Percentiles rank a stretch among this genome's conserved stretches.
phyloP scores from a whole-genome alignment of 2,888 invertebrate species.

The Siphonodentalium dalli region DNA sequence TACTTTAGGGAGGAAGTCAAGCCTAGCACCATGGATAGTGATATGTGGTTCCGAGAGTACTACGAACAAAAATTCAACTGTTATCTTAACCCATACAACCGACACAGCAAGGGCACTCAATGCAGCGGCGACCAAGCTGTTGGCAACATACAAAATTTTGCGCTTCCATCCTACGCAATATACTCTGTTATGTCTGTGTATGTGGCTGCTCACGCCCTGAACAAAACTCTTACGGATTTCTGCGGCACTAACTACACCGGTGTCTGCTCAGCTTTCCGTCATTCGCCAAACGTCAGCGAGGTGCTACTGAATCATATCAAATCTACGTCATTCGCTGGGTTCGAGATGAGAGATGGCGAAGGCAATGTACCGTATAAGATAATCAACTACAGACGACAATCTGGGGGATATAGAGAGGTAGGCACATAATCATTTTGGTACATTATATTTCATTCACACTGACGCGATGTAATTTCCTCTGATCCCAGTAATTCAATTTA shows the following conservation, averaged over 20 bases:
- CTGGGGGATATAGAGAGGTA: slow-evolving; percentile 33
- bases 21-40: slow-evolving; percentile 22
- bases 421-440: slow-evolving; percentile 1
- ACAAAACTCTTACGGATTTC: slow-evolving; percentile 47
- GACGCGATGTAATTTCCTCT: no score
- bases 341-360: slow-evolving; percentile 38
- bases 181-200: slow-evolving; percentile 54
- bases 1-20: slow-evolving; percentile 33
- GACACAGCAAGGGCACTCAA: slow-evolving; percentile 30
- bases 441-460: no score
- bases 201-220: slow-evolving; percentile 55
- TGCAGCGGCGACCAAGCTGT: slow-evolving; percentile 24
- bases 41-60: slow-evolving; percentile 46
- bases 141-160: slow-evolving; percentile 23
- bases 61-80: slow-evolving; percentile 49
- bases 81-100: slow-evolving; percentile 38
- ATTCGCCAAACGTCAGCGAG: slow-evolving; percentile 12
- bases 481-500: no score
- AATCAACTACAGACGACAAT: slow-evolving; percentile 31
- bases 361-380: slow-evolving; percentile 33
- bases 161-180: slow-evolving; percentile 28
- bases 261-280: slow-evolving; percentile 37
- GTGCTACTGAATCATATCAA: slow-evolving; percentile 30
- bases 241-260: slow-evolving; percentile 40
- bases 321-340: slow-evolving; percentile 23